A percentile compares a stretch with the other conserved stretches of the same genome.
phyloP scores from a whole-genome alignment of 2,113 vertebrate genomes.

The Myiagra hebetior region DNA sequence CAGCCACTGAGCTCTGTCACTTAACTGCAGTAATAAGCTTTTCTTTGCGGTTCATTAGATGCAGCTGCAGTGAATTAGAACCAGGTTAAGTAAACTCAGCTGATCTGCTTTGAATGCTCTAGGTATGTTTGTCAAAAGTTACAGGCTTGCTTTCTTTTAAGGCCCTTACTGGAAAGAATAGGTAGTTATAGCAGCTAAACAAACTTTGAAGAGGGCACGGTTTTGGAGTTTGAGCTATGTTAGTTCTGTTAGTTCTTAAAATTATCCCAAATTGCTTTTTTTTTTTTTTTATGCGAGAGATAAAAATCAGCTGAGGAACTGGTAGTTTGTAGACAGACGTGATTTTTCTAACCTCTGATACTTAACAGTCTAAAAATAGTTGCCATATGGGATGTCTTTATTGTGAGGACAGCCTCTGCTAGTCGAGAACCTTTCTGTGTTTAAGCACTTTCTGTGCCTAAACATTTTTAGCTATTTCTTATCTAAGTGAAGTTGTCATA shows the following conservation, averaged over 20 bases:
- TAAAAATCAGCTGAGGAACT: slow-evolving; percentile 4
- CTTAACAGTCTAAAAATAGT: slow-evolving; percentile 40
- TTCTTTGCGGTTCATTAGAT: background rate
- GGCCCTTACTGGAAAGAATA: background rate
- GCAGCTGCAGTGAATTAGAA: background rate
- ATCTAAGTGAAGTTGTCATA: background rate
- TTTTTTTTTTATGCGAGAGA: background rate
- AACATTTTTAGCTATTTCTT: slow-evolving; percentile 32
- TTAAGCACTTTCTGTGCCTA: slow-evolving; percentile 30
- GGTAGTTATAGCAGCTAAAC: background rate
- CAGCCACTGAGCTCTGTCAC: background rate
- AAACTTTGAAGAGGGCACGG: background rate
- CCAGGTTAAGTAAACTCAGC: background rate
- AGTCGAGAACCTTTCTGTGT: slow-evolving; percentile 9
- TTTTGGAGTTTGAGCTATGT: background rate
- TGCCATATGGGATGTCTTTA: slow-evolving; percentile 46
- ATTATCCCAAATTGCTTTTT: background rate
- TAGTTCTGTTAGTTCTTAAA: background rate
- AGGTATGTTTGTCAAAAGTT: background rate
- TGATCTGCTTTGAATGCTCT: background rate
- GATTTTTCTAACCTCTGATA: slow-evolving; percentile 48
- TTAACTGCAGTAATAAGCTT: background rate
- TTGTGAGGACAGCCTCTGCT: slow-evolving; percentile 34
- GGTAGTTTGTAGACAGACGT: slow-evolving; percentile 4
- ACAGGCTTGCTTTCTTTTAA: background rate